Evolutionary conservation across 2,797 vertebrate genomes (phyloP), one percentile per base, ranked within the genome.

Genomic region (Onychomys leucogaster): DNA sequence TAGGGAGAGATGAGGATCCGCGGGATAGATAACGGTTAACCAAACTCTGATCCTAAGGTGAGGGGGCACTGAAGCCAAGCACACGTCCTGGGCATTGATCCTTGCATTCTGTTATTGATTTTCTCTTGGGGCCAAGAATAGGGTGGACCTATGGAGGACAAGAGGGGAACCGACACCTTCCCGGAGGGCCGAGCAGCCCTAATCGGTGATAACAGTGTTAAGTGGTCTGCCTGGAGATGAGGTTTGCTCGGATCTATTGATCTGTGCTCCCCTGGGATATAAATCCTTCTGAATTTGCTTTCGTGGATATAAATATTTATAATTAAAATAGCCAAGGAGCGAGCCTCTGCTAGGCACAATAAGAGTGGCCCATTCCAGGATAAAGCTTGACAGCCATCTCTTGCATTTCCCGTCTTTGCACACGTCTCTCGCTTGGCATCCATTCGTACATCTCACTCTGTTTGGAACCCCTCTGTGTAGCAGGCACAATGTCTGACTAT

Each of bases 241-340:
- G 95, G 97, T 95, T 98, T 89, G 86, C 86, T 98, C 92, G 91
- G 93, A 94, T 63, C 91, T 97, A 96, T 96, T 98, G 98, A 97
- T 98, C 97, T 94, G 1, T 0, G 16, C 77, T 98, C 97, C 96
- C 96, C 81, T 96, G 96, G 94, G 88, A 97, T 92, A 82, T 96
- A 49, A 59, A 98, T 96, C 96, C 97, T 88, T 81, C 96, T 97
- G 96, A 61, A 63, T 96, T 93, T 97, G 78, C 95, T 96, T 94
- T 92, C 0, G 13, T 89, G 67, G 46, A 71, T 55, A 96, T 96
- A 97, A 98, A 90, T 95, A 81, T 82, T 93, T 92, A 89, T 97
- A 90, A 92, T 97, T 96, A 96, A 96, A 98, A 94, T 63, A 61
- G 77, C 67, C 63, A 73, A 3, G 0, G 96, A 95, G 21, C 11